Conservation (phyloP, 2,888 invertebrate genomes). For the Ennomos fuscantarius region DNA sequence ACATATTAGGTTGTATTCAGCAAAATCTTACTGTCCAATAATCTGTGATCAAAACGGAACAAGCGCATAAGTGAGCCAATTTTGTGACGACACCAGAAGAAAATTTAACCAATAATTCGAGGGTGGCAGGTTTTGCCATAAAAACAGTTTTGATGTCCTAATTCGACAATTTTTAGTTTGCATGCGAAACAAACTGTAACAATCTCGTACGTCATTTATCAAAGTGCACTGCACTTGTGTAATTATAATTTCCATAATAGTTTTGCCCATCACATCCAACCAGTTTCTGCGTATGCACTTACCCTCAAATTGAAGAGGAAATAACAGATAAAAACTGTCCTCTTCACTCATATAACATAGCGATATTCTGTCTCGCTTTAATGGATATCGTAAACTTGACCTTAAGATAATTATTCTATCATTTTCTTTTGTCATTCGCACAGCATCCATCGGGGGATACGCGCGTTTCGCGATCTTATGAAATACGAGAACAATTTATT, state of each 20-base stretch:
- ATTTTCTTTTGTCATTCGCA: constrained; percentile 64
- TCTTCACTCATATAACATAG: constrained; percentile 34
- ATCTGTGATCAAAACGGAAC: too few species aligned
- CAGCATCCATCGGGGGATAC: constrained; percentile 49
- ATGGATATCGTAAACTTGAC: constrained; percentile 74
- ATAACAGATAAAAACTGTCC: constrained; percentile 45
- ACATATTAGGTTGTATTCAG: too few species aligned
- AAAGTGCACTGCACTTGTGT: constrained; percentile 31
- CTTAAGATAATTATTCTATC: constrained; percentile 58
- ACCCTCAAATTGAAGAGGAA: constrained; percentile 41
- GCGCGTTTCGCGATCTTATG: constrained; percentile 46
- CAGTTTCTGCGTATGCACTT: constrained; percentile 59
- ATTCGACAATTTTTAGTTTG: constrained; percentile 19
- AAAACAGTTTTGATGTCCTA: constrained; percentile 14
- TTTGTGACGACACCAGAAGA: constrained; percentile 1
- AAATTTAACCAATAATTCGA: background rate
- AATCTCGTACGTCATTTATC: constrained; percentile 16
- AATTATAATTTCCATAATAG: constrained; percentile 47
- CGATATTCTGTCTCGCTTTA: constrained; percentile 40
- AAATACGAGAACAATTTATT: constrained; percentile 41
- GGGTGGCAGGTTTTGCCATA: constrained; percentile 8
- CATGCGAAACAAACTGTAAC: constrained; percentile 11
- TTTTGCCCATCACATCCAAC: constrained; percentile 46
- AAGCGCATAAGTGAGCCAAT: background rate
- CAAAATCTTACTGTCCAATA: too few species aligned